Evolutionary conservation across 1,140 invertebrate species (phyloP).

Genomic region (Pseudachorutes palmiensis): DNA sequence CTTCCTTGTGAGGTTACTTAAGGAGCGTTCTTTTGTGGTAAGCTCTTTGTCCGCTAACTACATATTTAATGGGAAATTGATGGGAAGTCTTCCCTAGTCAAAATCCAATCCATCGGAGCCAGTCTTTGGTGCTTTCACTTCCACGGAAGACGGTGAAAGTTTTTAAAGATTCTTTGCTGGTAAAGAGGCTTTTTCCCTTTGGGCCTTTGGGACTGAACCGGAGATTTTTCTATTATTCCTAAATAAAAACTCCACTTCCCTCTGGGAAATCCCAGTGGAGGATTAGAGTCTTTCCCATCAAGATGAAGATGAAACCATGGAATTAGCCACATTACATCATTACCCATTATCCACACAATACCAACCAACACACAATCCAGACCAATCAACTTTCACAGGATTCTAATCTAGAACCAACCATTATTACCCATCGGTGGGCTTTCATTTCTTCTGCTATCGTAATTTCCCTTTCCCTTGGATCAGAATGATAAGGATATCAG

Average conservation of each 20-base stretch:
- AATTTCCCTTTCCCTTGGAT: no score
- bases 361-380: no score
- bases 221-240: conserved; percentile 2
- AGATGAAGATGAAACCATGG: not conserved
- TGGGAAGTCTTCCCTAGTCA: not conserved
- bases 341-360: no score
- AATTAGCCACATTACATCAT: not conserved
- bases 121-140: not conserved
- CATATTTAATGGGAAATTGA: not conserved
- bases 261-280: not conserved
- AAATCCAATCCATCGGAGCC: not conserved
- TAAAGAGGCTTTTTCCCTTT: not conserved
- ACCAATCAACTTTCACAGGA: no score
- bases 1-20: not conserved
- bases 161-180: no score
- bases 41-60: not conserved
- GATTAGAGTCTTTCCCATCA: not conserved
- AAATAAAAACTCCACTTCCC: not conserved
- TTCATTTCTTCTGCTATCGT: no score
- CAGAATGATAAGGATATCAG: no score
- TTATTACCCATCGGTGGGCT: no score
- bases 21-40: not conserved
- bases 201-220: not conserved
- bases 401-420: no score
- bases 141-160: no score